A percentile compares a stretch with the other conserved stretches of the same genome.
phyloP scores from a whole-genome alignment of 2,113 vertebrate species.

The Porphyrio hochstetteri region DNA sequence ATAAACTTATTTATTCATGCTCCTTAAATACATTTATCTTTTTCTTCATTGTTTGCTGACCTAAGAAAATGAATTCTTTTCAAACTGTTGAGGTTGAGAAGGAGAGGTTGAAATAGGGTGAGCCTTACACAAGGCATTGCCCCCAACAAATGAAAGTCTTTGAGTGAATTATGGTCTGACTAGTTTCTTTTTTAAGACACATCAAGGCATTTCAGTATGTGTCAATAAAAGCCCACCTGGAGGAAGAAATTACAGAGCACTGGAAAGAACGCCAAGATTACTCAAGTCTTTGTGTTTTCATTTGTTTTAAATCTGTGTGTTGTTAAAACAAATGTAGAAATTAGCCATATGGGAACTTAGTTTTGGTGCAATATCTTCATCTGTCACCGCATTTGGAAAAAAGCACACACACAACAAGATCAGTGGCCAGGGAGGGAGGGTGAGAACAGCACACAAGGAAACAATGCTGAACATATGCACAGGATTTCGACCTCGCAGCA shows the following conservation, averaged over 20 bases:
- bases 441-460: conserved; percentile 64
- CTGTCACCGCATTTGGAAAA: conserved; percentile 75
- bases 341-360: conserved; percentile 79
- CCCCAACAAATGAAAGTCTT: conserved; percentile 45
- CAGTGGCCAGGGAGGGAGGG: conserved; percentile 54
- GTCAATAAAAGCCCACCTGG: conserved; percentile 66
- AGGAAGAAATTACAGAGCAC: conserved; percentile 59
- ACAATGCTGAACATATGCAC: conserved; percentile 73
- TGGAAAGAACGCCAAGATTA: conserved; percentile 57
- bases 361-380: conserved; percentile 79
- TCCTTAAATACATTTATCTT: not conserved
- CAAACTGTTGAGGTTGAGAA: not conserved
- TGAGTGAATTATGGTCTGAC: conserved; percentile 18
- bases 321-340: conserved; percentile 82
- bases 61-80: not conserved
- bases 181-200: conserved; percentile 41
- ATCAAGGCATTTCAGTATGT: conserved; percentile 47
- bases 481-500: conserved; percentile 74
- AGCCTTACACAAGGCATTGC: not conserved
- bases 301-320: conserved; percentile 77
- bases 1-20: not conserved
- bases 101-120: not conserved
- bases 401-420: conserved; percentile 19
- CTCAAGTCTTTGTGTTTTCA: conserved; percentile 70
- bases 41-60: not conserved